Base-by-base conservation (phyloP, 1,140 invertebrate species). In the Chrysomallon squamiferum region DNA sequence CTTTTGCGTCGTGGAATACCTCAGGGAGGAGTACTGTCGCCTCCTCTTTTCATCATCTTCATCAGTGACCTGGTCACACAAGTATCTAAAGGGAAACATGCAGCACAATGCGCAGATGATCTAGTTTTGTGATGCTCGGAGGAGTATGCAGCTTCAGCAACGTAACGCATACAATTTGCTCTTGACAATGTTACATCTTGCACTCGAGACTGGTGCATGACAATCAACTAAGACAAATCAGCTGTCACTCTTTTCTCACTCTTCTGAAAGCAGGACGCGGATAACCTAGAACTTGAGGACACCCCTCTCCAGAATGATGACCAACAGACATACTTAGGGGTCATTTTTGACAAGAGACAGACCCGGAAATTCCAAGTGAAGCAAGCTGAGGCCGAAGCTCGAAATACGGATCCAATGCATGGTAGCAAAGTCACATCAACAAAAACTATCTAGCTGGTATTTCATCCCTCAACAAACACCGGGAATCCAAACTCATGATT, bases 21-120 rank as follows among this genome's bases (percentile, higher is more conserved):
- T 15, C 64, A 66, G 50, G 65, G 69, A 32, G 58, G 62, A n/a
- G 65, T 66, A 18, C 65, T 71, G 2, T 63, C 64, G 7, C 54
- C 30, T 13, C 66, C 54, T 2, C 63, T 66, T 13, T 63, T 71
- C 54, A 50, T 70, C 13, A 43, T 71, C 43, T 71, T 71, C 65
- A 71, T 63, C 18, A 62, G 59, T 47, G 65, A 71, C 52, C 20
- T 70, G 18, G 47, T 66, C 3, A 29, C 43, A 15, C 30, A 70
- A 7, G 18, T 59, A 15, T 56, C 60, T 45, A 54, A 27, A 22
- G 49, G 58, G 22, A 35, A 59, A n/a, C 38, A 59, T 20, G 30
- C 29, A n/a, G 33, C 61, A 6, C 38, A 65, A 3, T 69, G 62
- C 33, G 50, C 63, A 38, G 59, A 62, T 32, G 52, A 66, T 30